phyloP scores from a whole-genome alignment of 2,113 vertebrate species.

The Gila orcuttii region DNA sequence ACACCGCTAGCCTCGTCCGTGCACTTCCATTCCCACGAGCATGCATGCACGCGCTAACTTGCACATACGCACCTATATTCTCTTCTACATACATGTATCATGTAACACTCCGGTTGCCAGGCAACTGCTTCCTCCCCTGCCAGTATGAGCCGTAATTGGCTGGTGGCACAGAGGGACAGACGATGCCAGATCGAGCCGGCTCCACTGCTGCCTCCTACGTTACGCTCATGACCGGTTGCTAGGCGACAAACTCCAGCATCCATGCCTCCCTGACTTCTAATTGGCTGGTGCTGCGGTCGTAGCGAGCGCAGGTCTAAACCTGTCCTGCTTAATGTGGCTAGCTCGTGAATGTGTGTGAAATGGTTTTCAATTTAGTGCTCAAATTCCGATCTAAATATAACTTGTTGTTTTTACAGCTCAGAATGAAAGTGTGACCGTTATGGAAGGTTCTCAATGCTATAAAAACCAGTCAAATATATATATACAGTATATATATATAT shows the following conservation, averaged over 20 bases:
- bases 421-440: conserved; percentile 10
- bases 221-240: conserved; percentile 82
- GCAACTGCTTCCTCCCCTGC: conserved; percentile 91
- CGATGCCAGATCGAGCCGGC: conserved; percentile 90
- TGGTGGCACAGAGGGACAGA: conserved; percentile 79
- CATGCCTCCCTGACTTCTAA: conserved; percentile 72
- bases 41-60: conserved; percentile 30
- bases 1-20: conserved; percentile 53
- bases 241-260: conserved; percentile 88
- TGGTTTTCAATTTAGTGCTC: background rate
- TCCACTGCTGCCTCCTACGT: conserved; percentile 82
- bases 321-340: conserved; percentile 71
- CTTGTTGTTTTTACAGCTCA: conserved; percentile 43
- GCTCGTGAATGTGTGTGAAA: conserved; percentile 51
- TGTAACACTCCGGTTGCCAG: conserved; percentile 83
- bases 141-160: conserved; percentile 89
- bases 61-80: conserved; percentile 39
- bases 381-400: conserved; percentile 29
- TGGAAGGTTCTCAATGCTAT: background rate
- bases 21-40: conserved; percentile 47
- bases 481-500: too few relatives aligned
- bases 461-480: background rate
- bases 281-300: conserved; percentile 80
- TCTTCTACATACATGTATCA: conserved; percentile 62
- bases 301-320: conserved; percentile 78